phyloP scores from a whole-genome alignment of 1,140 invertebrate genomes.

The Leptestheria dahalacensis region DNA sequence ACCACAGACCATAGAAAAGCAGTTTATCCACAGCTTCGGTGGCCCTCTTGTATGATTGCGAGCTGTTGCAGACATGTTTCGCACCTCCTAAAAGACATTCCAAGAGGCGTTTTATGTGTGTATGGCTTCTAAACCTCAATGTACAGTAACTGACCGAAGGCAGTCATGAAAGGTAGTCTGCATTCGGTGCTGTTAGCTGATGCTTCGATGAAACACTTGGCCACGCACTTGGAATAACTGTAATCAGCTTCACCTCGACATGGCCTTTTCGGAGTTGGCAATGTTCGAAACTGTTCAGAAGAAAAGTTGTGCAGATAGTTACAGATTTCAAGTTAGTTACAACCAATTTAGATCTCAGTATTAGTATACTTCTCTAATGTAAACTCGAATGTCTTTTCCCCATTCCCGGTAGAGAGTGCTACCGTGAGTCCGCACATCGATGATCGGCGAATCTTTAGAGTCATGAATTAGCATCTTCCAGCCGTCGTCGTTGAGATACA shows the following conservation, averaged over 20 bases:
- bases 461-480: conserved; percentile 24
- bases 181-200: conserved; percentile 16
- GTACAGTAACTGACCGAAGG: no score
- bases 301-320: conserved; percentile 4
- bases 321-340: background rate
- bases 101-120: no score
- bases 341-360: background rate
- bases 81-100: no score
- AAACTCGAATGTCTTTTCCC: conserved; percentile 21
- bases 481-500: conserved; percentile 16
- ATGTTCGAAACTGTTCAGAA: conserved; percentile 20
- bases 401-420: conserved; percentile 20
- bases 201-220: conserved; percentile 20
- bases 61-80: conserved; percentile 16
- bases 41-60: conserved; percentile 20
- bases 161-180: conserved; percentile 22
- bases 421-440: conserved; percentile 22
- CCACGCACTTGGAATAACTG: conserved; percentile 20
- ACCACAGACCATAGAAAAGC: conserved; percentile 21
- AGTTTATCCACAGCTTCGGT: conserved; percentile 19
- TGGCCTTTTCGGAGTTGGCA: conserved; percentile 18
- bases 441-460: conserved; percentile 19
- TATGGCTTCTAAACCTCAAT: background rate
- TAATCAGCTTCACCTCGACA: conserved; percentile 18
- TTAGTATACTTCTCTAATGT: conserved; percentile 19